Percentiles rank a stretch among this genome's conserved stretches.
These are phyloP conservation scores for Ochropleura plecta DNA, from an alignment of 2,888 invertebrate genomes.

Conservation along the genomic window DNA sequence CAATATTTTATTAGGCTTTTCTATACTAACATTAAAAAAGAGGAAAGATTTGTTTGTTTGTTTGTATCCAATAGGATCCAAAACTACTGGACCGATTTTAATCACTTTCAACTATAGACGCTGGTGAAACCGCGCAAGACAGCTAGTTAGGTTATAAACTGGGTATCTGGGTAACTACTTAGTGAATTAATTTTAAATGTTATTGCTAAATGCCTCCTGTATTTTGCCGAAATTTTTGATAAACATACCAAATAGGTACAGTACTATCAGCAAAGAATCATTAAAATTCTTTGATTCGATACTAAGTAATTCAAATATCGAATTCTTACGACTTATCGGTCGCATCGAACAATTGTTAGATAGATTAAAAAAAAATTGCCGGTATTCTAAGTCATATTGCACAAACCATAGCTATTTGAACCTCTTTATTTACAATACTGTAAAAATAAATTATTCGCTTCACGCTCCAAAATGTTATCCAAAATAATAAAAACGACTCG, in stretches of 20 bases:
- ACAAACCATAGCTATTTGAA: not conserved
- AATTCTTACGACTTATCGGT: constrained; percentile 6
- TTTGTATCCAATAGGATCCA: too few species aligned
- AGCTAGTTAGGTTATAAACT: too few species aligned
- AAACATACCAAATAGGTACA: not conserved
- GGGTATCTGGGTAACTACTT: not conserved
- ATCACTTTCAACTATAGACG: too few species aligned
- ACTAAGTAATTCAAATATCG: constrained; percentile 13
- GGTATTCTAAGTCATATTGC: constrained; percentile 16
- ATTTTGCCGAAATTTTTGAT: not conserved
- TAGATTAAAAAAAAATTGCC: constrained; percentile 4
- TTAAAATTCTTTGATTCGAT: not conserved
- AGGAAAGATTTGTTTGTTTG: too few species aligned
- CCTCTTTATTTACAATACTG: not conserved
- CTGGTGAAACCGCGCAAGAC: too few species aligned
- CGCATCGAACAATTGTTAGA: not conserved
- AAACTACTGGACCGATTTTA: too few species aligned
- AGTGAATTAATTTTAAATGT: not conserved
- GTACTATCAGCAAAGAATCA: not conserved
- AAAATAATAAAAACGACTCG: constrained; percentile 34
- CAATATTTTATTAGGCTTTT: not conserved
- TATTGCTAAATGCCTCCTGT: not conserved
- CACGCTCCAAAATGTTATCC: constrained; percentile 20
- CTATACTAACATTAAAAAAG: too few species aligned
- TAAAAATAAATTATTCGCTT: constrained; percentile 1